Conservation (phyloP, 2,113 vertebrate genomes). For the Conger conger region DNA sequence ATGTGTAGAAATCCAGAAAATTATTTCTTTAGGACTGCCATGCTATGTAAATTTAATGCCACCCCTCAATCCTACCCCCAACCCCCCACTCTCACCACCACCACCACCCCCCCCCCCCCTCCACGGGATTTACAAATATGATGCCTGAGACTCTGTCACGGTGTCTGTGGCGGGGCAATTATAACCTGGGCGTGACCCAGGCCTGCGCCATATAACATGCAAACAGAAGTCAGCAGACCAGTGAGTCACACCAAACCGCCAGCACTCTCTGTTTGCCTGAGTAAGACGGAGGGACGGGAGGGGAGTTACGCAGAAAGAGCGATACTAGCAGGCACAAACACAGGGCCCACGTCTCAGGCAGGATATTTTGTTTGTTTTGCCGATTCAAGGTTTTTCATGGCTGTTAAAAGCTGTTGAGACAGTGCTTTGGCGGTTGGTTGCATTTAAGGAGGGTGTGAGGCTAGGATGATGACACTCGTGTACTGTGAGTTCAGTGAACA, state of each 20-base stretch:
- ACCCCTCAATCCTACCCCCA: too few species aligned
- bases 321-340: neutral
- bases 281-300: slow-evolving; percentile 49
- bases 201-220: slow-evolving; percentile 59
- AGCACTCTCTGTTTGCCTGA: slow-evolving; percentile 54
- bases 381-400: neutral
- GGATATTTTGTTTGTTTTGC: neutral
- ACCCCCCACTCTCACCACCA: too few species aligned
- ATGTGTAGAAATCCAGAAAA: too few species aligned
- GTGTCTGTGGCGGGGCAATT: slow-evolving; percentile 61
- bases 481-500: neutral
- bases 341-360: neutral
- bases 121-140: slow-evolving; percentile 33
- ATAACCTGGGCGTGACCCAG: slow-evolving; percentile 63
- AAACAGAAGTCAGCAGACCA: slow-evolving; percentile 51
- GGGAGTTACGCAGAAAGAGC: slow-evolving; percentile 1
- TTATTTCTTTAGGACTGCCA: too few species aligned
- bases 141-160: slow-evolving; percentile 45
- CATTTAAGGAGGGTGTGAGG: neutral
- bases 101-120: neutral
- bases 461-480: neutral
- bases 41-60: too few species aligned
- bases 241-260: slow-evolving; percentile 63
- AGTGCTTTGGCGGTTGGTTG: neutral
- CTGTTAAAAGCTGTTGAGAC: neutral